Base-by-base conservation (phyloP, 2,797 vertebrate species). In the Megaceryle alcyon region DNA sequence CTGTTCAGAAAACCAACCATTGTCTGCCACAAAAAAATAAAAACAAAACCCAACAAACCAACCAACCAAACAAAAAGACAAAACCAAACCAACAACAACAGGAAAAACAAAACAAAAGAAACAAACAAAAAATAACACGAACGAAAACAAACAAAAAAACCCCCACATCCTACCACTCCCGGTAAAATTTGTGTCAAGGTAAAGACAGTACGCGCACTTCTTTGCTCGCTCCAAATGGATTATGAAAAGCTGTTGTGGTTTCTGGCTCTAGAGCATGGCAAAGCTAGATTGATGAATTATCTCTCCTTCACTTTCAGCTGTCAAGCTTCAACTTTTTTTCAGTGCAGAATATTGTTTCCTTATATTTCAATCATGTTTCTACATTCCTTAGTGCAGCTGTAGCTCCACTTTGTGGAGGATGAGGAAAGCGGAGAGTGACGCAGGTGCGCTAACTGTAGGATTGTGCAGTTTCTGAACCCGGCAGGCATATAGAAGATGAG, bases 351-450 rank as follows among this genome's bases (percentile, higher is more conserved):
- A 88, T 94, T 86, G 68, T 91, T 92, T 87, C 15, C 75, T 93
- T 61, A 23, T 41, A 80, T 57, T 95, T 95, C 89, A 56, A 61
- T 66, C 56, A 7, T 61, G 81, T 66, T 92, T 84, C 70, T 82
- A 86, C 28, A 14, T 68, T 53, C 29, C 12, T 95, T 13, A 49
- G 90, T 96, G 98, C 86, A 96, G 96, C 92, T 91, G 96, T 31
- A 98, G 98, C 98, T 97, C 98, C 98, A 96, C 98, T 97, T 94
- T 97, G 98, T 98, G 98, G 98, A 97, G 97, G 94, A 90, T 7
- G 12, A 54, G 73, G 82, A 96, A 93, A 97, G 85, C 14, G 64
- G 56, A 86, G 44, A 48, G 72, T 20, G 69, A 59, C 59, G 12
- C 49, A 90, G 77, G 92, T 88, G 43, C 33, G 41, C 20, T 61